A percentile compares a stretch with the other conserved stretches of the same genome.
Conservation (phyloP, 2,797 vertebrate species). For the Crypturellus tataupa region DNA sequence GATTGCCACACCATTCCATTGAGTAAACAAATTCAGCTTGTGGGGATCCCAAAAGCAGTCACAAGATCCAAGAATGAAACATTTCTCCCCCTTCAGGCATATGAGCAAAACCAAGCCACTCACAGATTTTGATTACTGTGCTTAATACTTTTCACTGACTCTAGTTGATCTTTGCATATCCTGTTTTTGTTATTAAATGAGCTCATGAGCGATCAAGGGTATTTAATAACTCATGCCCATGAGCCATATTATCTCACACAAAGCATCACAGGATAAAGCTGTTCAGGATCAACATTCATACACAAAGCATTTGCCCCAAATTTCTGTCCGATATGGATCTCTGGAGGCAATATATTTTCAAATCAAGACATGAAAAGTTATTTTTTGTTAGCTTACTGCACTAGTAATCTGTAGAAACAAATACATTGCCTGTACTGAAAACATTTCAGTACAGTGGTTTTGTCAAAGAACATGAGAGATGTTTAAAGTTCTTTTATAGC, state of each 20-base stretch:
- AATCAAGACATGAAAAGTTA: background rate
- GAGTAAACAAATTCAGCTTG: background rate
- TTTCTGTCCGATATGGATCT: background rate
- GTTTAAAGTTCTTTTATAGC: background rate
- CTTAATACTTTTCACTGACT: constrained; percentile 12
- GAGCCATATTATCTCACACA: background rate
- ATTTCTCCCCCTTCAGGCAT: background rate
- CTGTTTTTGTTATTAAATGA: background rate
- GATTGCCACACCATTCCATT: background rate
- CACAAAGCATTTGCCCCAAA: background rate
- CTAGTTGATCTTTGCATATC: background rate
- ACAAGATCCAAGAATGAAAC: background rate
- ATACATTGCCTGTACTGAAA: background rate
- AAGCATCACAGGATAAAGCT: background rate
- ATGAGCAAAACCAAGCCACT: background rate
- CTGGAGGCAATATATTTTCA: background rate
- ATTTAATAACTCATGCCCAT: too few species aligned
- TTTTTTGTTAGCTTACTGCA: background rate
- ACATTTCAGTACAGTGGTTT: background rate
- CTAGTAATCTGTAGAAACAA: background rate
- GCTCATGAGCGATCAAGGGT: too few species aligned
- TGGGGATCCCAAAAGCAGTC: background rate
- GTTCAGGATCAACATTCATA: background rate
- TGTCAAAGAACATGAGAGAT: background rate
- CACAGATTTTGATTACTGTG: background rate